Base-by-base conservation (phyloP, 2,797 vertebrate species). In the Vespertilio murinus region DNA sequence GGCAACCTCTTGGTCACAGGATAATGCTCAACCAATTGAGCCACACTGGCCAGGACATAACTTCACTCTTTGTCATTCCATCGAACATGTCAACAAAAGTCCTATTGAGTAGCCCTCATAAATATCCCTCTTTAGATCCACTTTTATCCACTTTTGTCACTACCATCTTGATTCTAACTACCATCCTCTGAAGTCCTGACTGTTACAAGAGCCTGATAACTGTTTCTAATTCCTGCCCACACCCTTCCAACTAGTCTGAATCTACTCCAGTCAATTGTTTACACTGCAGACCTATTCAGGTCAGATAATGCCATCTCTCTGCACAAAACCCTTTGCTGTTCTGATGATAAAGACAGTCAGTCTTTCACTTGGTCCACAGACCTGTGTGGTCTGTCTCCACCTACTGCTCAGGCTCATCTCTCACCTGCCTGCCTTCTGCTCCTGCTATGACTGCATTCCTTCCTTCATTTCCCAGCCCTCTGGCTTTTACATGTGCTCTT, bases 181-280 rank as follows among this genome's bases (percentile, higher is more conserved):
- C 73, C 20, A 0, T 64, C 33, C 45, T 74, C 65, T 67, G 42
- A 47, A 23, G 35, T 49, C 59, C 65, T 18, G 9, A 33, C 35
- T 61, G 12, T 30, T 28, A 20, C 0, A 33, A 35, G 65, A 90
- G 67, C 23, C 13, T 59, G 47, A 8, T 67, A 8, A 30, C 30
- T 35, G 54, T 5, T 33, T 65, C 74, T 6, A 16, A 0, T 28
- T 1, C 6, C 56, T 4, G 17, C 20, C 10, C 6, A 0, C 30
- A 33, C 23, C 20, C 42, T 90, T 16, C 54, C 61, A 1, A 65
- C 40, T 54, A 30, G 49, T 74, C 35, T 90, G n/a, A 80, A 28
- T 64, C 11, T 33, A 3, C 59, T 54, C 69, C 16, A 6, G 0
- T 9, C 35, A 67, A 20, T 20, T 56, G 61, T 77, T 54, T 8